These are phyloP conservation scores for Nemurella pictetii DNA, from an alignment of 2,888 invertebrate species.

Conservation along the genomic window DNA sequence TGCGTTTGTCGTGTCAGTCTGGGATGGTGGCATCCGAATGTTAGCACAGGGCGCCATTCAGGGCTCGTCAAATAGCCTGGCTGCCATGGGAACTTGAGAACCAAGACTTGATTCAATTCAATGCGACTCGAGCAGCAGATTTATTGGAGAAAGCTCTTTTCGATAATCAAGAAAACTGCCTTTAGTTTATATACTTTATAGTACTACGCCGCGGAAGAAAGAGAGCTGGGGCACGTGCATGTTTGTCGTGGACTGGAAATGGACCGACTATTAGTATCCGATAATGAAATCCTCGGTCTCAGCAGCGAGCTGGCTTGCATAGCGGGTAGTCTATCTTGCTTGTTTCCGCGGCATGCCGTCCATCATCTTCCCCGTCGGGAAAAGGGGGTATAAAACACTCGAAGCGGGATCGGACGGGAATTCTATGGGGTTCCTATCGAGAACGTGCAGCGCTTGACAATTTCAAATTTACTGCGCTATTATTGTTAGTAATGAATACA, in stretches of 20 bases:
- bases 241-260: background rate
- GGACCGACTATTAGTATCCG: background rate
- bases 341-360: background rate
- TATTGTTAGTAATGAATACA: background rate
- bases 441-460: background rate
- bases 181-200: background rate
- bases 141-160: slow-evolving; percentile 8
- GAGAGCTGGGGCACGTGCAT: background rate
- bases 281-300: background rate
- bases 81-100: background rate
- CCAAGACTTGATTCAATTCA: background rate
- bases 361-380: background rate
- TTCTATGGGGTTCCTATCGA: background rate
- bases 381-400: background rate
- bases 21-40: background rate
- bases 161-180: background rate
- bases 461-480: background rate
- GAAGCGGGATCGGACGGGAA: background rate
- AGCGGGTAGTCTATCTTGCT: background rate
- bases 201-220: background rate
- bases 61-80: background rate
- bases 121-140: background rate
- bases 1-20: background rate
- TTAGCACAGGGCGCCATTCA: background rate
- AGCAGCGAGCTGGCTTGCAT: background rate